These are phyloP conservation scores for Galaxea fascicularis DNA, from an alignment of 92 coral and sea anemone genomes.

Conservation along the genomic window DNA sequence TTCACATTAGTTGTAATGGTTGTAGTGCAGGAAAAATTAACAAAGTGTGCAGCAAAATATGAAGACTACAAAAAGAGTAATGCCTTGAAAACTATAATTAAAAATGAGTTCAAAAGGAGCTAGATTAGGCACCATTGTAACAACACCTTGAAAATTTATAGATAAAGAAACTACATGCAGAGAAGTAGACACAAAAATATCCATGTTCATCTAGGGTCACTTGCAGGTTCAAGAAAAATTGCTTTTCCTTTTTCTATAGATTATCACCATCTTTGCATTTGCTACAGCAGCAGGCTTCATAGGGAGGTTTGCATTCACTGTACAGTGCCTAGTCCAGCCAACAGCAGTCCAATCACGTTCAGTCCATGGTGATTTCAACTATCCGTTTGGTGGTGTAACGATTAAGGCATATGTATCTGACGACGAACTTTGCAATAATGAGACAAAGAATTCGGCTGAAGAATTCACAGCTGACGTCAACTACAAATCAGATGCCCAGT, in stretches of 20 bases:
- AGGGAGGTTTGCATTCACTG: constrained; percentile 59
- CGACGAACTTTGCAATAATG: background rate
- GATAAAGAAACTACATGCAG: too few relatives aligned
- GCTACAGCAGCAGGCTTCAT: constrained; percentile 90
- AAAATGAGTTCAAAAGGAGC: too few relatives aligned
- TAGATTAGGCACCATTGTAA: too few relatives aligned
- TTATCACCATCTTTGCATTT: constrained; percentile 96
- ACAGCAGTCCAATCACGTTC: background rate
- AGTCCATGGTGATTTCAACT: constrained; percentile 71
- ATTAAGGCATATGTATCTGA: background rate
- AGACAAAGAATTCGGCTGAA: background rate
- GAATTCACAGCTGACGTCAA: background rate
- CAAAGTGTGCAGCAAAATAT: too few relatives aligned
- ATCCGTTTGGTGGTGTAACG: constrained; percentile 62
- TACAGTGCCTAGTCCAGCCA: background rate
- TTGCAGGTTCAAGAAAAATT: background rate
- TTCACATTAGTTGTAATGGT: too few relatives aligned
- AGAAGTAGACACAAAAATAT: too few relatives aligned
- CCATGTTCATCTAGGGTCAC: background rate
- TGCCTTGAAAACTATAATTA: too few relatives aligned
- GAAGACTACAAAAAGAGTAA: too few relatives aligned
- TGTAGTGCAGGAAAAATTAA: too few relatives aligned
- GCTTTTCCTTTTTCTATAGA: constrained; percentile 51
- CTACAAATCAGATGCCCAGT: constrained; percentile 86
- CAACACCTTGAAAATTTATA: too few relatives aligned